Evolutionary conservation across 1,140 invertebrate species (phyloP).

Genomic region (Brachionus rotundiformis): DNA sequence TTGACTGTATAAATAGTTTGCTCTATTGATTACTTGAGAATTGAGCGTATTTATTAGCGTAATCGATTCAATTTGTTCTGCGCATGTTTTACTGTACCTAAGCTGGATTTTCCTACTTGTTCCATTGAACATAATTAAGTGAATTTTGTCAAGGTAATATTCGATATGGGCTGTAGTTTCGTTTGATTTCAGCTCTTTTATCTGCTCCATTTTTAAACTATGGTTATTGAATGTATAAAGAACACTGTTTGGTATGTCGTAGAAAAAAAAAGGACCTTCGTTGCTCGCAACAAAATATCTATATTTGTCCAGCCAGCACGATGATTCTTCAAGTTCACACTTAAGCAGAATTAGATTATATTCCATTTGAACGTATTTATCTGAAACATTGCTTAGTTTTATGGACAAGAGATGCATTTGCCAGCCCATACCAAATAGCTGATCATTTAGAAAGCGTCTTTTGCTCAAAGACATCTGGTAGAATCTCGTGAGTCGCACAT

Average conservation of each 20-base stretch:
- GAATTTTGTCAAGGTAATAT: not conserved
- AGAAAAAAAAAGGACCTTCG: not conserved
- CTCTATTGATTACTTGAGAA: not conserved
- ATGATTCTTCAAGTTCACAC: not conserved
- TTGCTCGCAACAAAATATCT: not conserved
- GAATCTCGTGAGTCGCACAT: not conserved
- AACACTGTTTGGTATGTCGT: not conserved
- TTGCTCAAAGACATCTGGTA: not conserved
- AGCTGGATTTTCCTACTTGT: not conserved
- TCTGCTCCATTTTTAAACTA: not conserved
- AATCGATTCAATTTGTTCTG: not conserved
- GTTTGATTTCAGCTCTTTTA: not conserved
- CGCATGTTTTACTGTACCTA: not conserved
- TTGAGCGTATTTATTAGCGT: not conserved
- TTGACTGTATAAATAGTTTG: not conserved
- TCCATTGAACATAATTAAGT: not conserved
- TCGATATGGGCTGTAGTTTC: not conserved
- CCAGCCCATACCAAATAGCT: not conserved
- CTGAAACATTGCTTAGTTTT: not conserved
- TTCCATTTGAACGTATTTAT: not conserved
- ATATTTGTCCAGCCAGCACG: not conserved
- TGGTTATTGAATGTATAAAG: not conserved
- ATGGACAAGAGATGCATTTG: not conserved
- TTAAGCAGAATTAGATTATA: not conserved
- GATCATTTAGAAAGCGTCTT: not conserved